Conservation (phyloP, 2,113 vertebrate genomes). For the Ophthalmolycus amberensis region DNA sequence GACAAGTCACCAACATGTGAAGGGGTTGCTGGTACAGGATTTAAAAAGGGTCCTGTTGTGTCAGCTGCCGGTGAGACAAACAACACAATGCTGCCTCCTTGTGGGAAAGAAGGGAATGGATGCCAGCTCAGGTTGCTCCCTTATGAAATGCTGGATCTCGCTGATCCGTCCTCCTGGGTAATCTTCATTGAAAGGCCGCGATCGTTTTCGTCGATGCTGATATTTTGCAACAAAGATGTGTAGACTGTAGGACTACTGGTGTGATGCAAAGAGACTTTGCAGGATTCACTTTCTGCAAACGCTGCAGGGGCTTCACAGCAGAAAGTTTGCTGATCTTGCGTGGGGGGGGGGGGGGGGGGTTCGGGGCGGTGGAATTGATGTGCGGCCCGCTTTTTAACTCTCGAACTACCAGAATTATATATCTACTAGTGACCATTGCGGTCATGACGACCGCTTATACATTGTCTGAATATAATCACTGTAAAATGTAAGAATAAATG, state of each 20-base stretch:
- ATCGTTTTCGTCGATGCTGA: not conserved
- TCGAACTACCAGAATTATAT: no score
- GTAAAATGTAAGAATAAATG: no score
- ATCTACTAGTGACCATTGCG: no score
- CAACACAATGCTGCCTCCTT: not conserved
- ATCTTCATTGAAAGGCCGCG: not conserved
- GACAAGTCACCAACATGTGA: not conserved
- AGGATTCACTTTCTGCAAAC: no score
- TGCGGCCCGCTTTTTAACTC: no score
- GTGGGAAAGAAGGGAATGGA: not conserved
- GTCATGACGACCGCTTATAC: no score
- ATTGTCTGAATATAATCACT: no score
- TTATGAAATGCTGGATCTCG: not conserved
- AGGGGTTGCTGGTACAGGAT: not conserved
- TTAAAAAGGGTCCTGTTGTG: not conserved
- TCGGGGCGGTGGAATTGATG: no score
- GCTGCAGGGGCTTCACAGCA: no score
- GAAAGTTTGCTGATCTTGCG: no score
- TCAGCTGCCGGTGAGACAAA: not conserved
- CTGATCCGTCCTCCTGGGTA: constrained; percentile 15
- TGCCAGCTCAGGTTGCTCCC: constrained; percentile 16
- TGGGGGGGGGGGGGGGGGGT: no score
- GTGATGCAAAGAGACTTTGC: no score
- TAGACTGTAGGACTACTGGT: not conserved
- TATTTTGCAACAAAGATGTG: not conserved